These are phyloP conservation scores for Cartodere bifasciata DNA, from an alignment of 2,888 invertebrate genomes.

Conservation along the genomic window DNA sequence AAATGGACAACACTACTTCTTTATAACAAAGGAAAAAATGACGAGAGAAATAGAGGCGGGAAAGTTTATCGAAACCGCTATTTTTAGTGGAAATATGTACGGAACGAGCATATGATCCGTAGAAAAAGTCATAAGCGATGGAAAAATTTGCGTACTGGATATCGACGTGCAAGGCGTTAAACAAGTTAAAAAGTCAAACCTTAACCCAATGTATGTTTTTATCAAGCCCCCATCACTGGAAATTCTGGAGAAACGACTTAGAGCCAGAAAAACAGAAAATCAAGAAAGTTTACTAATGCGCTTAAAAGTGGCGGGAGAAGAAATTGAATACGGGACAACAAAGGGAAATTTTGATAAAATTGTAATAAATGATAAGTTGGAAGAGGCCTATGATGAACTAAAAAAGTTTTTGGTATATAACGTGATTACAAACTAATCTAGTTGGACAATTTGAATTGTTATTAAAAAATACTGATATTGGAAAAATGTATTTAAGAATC, in stretches of 20 bases:
- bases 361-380: constrained; percentile 71
- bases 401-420: constrained; percentile 50
- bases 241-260: constrained; percentile 60
- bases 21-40: constrained; percentile 70
- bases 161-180: constrained; percentile 93
- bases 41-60: constrained; percentile 56
- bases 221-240: constrained; percentile 83
- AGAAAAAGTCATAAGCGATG: constrained; percentile 60
- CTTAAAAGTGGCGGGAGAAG: constrained; percentile 61
- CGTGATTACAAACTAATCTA: constrained; percentile 40
- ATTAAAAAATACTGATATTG: too few relatives aligned
- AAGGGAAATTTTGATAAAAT: constrained; percentile 74
- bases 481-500: too few relatives aligned
- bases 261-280: constrained; percentile 77
- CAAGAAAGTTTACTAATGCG: constrained; percentile 73
- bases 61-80: constrained; percentile 86
- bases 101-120: constrained; percentile 91
- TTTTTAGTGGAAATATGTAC: constrained; percentile 88
- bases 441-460: too few relatives aligned
- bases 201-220: constrained; percentile 78
- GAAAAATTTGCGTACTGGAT: constrained; percentile 85
- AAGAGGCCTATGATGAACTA: constrained; percentile 64
- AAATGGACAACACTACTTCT: constrained; percentile 77
- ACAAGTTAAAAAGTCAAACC: constrained; percentile 66
- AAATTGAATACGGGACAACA: constrained; percentile 64